Evolutionary conservation across 2,888 invertebrate species (phyloP).

Genomic region (Panopea generosa): DNA sequence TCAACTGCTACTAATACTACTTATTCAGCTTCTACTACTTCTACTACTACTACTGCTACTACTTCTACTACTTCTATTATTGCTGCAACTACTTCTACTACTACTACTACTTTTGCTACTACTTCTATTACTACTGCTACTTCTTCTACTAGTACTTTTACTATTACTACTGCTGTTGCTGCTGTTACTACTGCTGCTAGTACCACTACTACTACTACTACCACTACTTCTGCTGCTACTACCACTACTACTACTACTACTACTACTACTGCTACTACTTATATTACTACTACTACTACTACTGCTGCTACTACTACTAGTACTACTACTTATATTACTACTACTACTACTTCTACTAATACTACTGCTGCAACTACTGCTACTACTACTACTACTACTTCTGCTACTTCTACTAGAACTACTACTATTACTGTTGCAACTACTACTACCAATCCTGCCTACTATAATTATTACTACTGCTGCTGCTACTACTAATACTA

Average conservation of each 20-base stretch:
- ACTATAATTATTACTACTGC: too few species aligned
- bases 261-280: constrained; percentile 7
- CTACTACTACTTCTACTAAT: constrained; percentile 7
- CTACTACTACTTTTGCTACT: background rate
- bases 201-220: constrained; percentile 6
- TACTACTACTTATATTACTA: constrained; percentile 1
- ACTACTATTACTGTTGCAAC: too few species aligned
- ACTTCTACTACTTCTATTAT: too few species aligned
- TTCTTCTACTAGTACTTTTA: constrained; percentile 1
- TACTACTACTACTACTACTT: too few species aligned
- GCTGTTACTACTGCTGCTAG: background rate
- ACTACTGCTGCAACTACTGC: background rate
- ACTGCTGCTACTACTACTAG: background rate
- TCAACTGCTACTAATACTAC: too few species aligned
- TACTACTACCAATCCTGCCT: too few species aligned
- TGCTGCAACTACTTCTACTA: too few species aligned
- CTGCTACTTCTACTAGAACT: too few species aligned
- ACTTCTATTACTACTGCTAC: background rate
- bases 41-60: too few species aligned
- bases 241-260: constrained; percentile 5
- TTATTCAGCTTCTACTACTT: too few species aligned
- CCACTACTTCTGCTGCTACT: constrained; percentile 6
- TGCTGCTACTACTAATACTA: too few species aligned
- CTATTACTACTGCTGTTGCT: background rate
- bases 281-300: constrained; percentile 4